Conservation (phyloP, 2,797 vertebrate genomes). For the Coregonus sp. region DNA sequence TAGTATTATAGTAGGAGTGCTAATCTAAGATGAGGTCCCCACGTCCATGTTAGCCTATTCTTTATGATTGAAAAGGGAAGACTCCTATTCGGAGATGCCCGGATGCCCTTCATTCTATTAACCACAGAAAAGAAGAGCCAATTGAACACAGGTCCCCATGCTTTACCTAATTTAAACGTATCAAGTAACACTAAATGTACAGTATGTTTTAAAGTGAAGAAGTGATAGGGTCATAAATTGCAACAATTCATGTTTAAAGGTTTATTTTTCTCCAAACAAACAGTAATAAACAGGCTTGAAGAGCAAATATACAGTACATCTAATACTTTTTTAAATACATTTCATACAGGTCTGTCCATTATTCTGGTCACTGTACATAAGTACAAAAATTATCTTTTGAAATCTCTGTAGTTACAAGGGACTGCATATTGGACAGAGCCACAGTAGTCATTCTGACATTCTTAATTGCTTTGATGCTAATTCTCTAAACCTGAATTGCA, state of each 20-base stretch:
- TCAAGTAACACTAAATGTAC: neutral
- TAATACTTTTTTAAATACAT: constrained; percentile 32
- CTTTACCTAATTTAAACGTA: neutral
- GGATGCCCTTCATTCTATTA: neutral
- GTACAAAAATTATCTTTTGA: constrained; percentile 13
- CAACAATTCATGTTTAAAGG: constrained; percentile 17
- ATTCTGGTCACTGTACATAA: constrained; percentile 18
- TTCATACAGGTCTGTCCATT: constrained; percentile 16
- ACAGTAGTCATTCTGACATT: constrained; percentile 22
- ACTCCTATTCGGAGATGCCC: neutral
- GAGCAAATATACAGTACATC: constrained; percentile 37
- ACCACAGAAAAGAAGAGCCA: neutral
- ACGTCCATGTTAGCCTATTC: neutral
- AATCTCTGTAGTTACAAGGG: constrained; percentile 31
- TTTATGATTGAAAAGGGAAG: neutral
- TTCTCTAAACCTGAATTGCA: constrained; percentile 58
- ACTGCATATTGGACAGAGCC: constrained; percentile 25
- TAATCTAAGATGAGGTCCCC: neutral
- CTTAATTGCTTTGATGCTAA: constrained; percentile 43
- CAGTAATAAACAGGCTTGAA: constrained; percentile 43
- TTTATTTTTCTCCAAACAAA: constrained; percentile 38
- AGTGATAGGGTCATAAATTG: neutral
- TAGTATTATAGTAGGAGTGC: neutral
- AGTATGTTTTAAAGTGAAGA: neutral
- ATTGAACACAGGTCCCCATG: neutral